These are phyloP conservation scores for Limnephilus auricula DNA, from an alignment of 2,888 invertebrate genomes.

Conservation along the genomic window DNA sequence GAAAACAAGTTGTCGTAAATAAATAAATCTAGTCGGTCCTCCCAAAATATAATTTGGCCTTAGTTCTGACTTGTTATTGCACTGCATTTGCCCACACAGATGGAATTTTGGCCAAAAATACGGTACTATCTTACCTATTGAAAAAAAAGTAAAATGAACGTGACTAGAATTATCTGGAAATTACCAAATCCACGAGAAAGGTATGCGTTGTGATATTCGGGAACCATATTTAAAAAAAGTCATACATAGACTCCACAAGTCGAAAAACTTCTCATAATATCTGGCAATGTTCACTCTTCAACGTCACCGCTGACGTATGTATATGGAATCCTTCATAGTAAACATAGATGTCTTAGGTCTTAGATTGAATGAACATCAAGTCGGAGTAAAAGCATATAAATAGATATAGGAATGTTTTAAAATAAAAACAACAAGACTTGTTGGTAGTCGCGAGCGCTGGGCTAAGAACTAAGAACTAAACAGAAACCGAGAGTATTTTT, in stretches of 20 bases:
- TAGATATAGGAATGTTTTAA: neutral
- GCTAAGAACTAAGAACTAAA: neutral
- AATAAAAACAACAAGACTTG: neutral
- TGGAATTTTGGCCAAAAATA: neutral
- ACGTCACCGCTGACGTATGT: neutral
- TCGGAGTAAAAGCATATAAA: neutral
- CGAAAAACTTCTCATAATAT: neutral
- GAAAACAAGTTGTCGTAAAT: too few species aligned
- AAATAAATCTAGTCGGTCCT: neutral
- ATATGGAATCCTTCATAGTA: neutral
- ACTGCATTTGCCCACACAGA: neutral
- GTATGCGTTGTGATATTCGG: neutral
- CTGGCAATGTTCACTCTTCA: neutral
- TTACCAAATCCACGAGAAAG: neutral
- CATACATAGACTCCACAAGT: neutral
- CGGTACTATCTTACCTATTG: neutral
- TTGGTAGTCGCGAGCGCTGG: neutral
- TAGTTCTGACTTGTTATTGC: neutral
- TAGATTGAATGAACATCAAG: conserved; percentile 12
- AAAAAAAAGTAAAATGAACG: neutral
- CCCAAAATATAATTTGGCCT: neutral
- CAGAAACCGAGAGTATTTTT: conserved; percentile 17
- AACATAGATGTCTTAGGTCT: neutral
- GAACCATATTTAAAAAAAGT: neutral
- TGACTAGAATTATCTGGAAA: neutral